Percentiles rank a stretch among this genome's conserved stretches.
Conservation (phyloP, 37 sponge, comb jelly and placozoan genomes). For the Halisarca cf. caerulea region DNA sequence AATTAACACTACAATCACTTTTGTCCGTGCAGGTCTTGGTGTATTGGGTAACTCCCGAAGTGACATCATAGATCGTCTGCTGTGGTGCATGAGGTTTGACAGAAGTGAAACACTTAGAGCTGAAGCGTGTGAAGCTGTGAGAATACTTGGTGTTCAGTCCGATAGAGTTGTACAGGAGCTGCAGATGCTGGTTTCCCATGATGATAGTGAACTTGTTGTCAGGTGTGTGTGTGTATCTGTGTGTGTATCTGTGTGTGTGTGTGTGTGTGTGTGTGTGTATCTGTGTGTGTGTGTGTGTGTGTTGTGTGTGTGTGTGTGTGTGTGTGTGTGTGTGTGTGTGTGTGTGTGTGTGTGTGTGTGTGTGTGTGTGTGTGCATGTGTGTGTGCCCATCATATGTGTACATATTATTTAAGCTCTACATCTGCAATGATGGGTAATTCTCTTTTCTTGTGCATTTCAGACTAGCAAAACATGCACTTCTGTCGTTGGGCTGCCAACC, state of each 20-base stretch:
- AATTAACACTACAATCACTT: not conserved
- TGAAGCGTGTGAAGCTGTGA: slow-evolving; percentile 72
- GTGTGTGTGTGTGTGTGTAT: slow-evolving; percentile 22
- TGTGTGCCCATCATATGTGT: not conserved
- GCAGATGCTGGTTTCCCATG: slow-evolving; percentile 53
- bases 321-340: not conserved
- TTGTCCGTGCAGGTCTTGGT: slow-evolving; percentile 64
- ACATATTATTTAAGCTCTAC: not conserved
- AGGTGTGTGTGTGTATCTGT: slow-evolving; percentile 27
- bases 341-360: slow-evolving; percentile 6
- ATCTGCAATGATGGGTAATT: not conserved
- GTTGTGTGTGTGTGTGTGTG: not conserved
- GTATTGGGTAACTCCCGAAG: slow-evolving; percentile 33
- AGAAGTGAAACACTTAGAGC: slow-evolving; percentile 62
- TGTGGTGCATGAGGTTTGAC: slow-evolving; percentile 84
- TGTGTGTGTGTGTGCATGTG: not conserved
- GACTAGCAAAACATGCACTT: slow-evolving; percentile 51
- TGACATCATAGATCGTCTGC: slow-evolving; percentile 53
- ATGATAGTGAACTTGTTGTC: slow-evolving; percentile 60
- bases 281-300: slow-evolving; percentile 24
- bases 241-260: slow-evolving; percentile 5
- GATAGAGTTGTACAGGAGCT: slow-evolving; percentile 42
- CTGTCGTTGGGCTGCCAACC: slow-evolving; percentile 41
- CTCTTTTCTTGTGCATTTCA: slow-evolving; percentile 42
- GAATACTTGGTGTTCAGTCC: slow-evolving; percentile 35